Base-by-base conservation (phyloP, 1,140 invertebrate species). In the Coenobita brevimanus region DNA sequence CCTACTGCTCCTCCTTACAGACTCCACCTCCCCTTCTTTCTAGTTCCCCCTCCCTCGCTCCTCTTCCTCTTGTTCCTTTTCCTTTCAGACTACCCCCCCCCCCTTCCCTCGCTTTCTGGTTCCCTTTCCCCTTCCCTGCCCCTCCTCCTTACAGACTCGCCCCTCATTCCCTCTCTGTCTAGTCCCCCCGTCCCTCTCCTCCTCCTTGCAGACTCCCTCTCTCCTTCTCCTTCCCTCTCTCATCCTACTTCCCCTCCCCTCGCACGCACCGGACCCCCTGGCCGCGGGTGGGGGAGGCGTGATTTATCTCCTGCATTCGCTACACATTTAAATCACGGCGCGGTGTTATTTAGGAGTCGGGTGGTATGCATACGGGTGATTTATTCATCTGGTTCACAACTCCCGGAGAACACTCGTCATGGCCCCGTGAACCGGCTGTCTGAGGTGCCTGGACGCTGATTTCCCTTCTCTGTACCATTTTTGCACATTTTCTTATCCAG, bases 261-360 rank as follows among this genome's bases (percentile, higher is more conserved):
- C 1, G 15, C 54, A 30, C 75, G 21, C n/a, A 41, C 50, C 75
- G n/a, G 13, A n/a, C 21, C 33, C 10, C 21, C 76, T 64, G 24
- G 27, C 13, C 33, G 67, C 73, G 1, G 2, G 33, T 33, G 2
- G 57, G 78, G 57, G 57, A 41, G 36, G 13, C 3, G 27, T 81
- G 78, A 81, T 81, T 81, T 81, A 81, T 81, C 21, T 36, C 78
- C 60, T 60, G 54, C 78, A 81, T 81, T 81, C 78, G 78, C 78
- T 54, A 64, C 78, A 60, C 78, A 81, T 81, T 81, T 81, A 81
- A 81, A 81, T 81, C 78, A 81, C 78, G 57, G 38, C 67, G 57
- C 33, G 41, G 78, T 81, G 78, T 81, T 81, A 81, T 81, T 81
- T 81, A 81, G 36, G 78, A 81, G 78, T 60, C 60, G 46, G 78